Conservation (phyloP, 2,888 invertebrate genomes). For the Heliconius charithonia region DNA sequence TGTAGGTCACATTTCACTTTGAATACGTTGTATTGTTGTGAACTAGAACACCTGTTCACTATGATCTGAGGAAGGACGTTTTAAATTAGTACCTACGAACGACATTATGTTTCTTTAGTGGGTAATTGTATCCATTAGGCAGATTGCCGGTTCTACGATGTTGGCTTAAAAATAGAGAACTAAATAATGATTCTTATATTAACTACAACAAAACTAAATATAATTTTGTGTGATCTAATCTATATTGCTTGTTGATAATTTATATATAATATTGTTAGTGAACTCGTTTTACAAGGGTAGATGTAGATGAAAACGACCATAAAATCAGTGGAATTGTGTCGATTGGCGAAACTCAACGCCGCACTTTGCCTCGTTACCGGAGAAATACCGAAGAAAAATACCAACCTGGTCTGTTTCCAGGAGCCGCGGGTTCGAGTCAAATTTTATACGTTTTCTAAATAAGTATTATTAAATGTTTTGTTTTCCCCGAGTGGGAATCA, state of each 20-base stretch:
- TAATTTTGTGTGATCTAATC: background rate
- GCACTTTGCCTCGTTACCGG: no score
- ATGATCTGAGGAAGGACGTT: constrained; percentile 14
- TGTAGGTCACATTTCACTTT: constrained; percentile 13
- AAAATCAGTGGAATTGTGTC: no score
- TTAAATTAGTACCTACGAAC: constrained; percentile 10
- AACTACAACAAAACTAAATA: background rate
- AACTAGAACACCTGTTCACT: constrained; percentile 3
- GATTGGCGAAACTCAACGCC: no score
- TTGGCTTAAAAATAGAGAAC: background rate
- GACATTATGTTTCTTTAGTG: constrained; percentile 10
- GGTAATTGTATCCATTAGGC: constrained; percentile 24
- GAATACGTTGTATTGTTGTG: background rate
- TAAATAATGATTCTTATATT: background rate
- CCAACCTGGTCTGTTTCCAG: no score
- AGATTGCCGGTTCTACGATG: background rate
- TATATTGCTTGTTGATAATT: background rate
- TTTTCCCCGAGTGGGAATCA: no score
- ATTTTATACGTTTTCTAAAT: no score
- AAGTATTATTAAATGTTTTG: no score
- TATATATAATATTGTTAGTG: background rate
- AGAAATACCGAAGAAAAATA: no score
- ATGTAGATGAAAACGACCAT: no score
- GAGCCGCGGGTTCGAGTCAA: no score
- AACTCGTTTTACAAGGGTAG: no score